Evolutionary conservation across 2,888 invertebrate species (phyloP), one percentile per base, ranked within the genome.

Genomic region (Resseliella maxima): DNA sequence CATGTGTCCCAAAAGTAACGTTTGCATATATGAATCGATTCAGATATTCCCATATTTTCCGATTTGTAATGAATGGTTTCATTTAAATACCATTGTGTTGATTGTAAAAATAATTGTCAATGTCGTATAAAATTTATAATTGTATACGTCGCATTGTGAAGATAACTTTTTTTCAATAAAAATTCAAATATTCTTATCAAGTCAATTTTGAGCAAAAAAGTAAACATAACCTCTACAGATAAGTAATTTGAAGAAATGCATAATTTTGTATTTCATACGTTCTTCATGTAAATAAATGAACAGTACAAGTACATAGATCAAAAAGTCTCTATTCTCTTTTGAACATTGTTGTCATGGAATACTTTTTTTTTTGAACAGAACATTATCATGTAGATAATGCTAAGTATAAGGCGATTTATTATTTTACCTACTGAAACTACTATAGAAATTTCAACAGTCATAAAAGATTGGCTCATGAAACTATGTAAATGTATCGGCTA

Each of bases 401-500:
- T n/a, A n/a, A n/a, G n/a, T n/a, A n/a, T n/a, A n/a, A 18, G 46
- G 46, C 15, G 18, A 50, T 50, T 50, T 41, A 41, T 41, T 12
- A 50, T 18, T 15, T 50, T 50, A 15, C 18, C 18, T 50, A n/a
- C n/a, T n/a, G n/a, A 72, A 31, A 24, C 59, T 2, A 59, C 5
- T 24, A 24, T 72, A 3, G 72, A 12, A 31, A 72, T 72, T 31
- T 35, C 6, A 72, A 31, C 18, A 35, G 0, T 31, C 31, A 27
- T 35, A 72, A 15, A 12, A 3, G 24, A 59, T 59, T 59, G 59
- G 72, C 72, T 31, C n/a, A 72, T 31, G 31, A 72, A 72, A 72
- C 31, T 31, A 72, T 72, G 72, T 72, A 72, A 72, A 72, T 72
- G 31, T 72, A 72, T 72, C 72, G 72, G 31, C 31, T 31, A 72